Base-by-base conservation (phyloP, 2,888 invertebrate genomes). In the Caenorhabditis panamensis region DNA sequence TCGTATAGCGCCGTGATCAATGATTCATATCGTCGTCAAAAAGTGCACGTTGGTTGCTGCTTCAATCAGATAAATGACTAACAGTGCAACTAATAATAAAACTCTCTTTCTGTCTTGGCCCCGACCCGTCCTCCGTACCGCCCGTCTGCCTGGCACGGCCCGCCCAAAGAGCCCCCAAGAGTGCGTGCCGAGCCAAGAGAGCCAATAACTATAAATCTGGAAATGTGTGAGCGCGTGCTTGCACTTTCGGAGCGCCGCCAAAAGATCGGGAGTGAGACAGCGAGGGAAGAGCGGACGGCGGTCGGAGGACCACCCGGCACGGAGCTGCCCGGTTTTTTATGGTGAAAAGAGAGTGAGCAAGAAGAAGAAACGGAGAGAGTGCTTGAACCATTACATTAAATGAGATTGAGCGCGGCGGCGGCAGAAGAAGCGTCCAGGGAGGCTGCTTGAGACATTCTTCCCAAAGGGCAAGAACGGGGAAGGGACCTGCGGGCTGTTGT, bases 301-400 rank as follows among this genome's bases (percentile, higher is more conserved):
- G 11, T 6, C 24, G 54, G 36, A 62, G 64, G 73, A 73, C 73
- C 73, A 59, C 73, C 73, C 73, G 66, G 73, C 73, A 73, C 73
- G 47, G 73, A 47, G 58, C 28, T 24, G 26, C 56, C 47, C 66
- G 58, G 64, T 73, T 73, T 73, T 73, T 73, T 73, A 73, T 73
- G 59, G 64, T 31, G 56, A 18, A 28, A 41, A 63, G 69, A 18
- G 63, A 64, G 64, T 49, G 49, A 13, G 6, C 36, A 22, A 37
- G 22, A 41, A 41, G 36, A 31, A 16, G 44, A 56, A 41, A 41
- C 41, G 37, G 44, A 67, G 67, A 67, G 61, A 24, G 41, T 54
- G 53, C 31, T 47, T 41, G 53, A 66, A 76, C 75, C 67, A 76
- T 76, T 76, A 76, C 75, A 76, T 76, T 76, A 67, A 76, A 76